phyloP scores from a whole-genome alignment of 1,140 invertebrate species.

The Harpegnathos saltator region DNA sequence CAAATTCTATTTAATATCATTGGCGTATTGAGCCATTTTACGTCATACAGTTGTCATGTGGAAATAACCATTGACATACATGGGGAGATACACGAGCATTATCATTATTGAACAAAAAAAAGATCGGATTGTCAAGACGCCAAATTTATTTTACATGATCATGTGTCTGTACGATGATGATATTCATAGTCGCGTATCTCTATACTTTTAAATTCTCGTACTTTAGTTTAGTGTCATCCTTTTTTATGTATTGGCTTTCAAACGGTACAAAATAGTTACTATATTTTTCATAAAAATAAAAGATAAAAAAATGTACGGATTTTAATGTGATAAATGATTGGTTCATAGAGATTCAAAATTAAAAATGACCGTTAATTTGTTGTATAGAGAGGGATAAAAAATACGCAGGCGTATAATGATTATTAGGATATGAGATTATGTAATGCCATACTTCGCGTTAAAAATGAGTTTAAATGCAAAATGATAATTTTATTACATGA shows the following conservation, averaged over 20 bases:
- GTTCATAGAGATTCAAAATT: conserved; percentile 38
- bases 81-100: conserved; percentile 56
- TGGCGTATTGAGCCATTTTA: conserved; percentile 73
- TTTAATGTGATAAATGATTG: conserved; percentile 57
- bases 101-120: conserved; percentile 49
- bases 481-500: conserved; percentile 40
- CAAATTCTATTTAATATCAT: conserved; percentile 78
- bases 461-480: not conserved
- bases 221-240: conserved; percentile 66
- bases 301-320: conserved; percentile 3
- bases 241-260: conserved; percentile 73
- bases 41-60: conserved; percentile 73
- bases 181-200: conserved; percentile 64
- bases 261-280: conserved; percentile 62
- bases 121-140: conserved; percentile 60
- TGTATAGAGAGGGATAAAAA: no score
- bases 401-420: conserved; percentile 24
- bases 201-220: conserved; percentile 65
- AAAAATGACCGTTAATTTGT: not conserved
- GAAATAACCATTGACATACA: conserved; percentile 70
- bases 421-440: conserved; percentile 16
- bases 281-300: conserved; percentile 30
- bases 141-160: conserved; percentile 66
- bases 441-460: conserved; percentile 55
- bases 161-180: conserved; percentile 47